phyloP scores from a whole-genome alignment of 2,797 vertebrate species.

The Centroberyx gerrardi region DNA sequence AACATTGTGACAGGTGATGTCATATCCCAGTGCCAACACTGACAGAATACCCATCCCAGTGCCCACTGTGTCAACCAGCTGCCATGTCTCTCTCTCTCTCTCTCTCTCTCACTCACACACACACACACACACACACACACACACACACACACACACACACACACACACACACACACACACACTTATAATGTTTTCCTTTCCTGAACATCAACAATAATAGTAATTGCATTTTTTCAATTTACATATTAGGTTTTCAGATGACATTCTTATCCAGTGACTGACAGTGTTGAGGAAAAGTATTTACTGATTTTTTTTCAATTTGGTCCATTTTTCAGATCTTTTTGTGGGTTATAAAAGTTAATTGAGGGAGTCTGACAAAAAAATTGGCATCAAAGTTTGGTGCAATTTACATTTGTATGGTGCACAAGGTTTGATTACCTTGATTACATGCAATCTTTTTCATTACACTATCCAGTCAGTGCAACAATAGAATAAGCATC shows the following conservation, averaged over 20 bases:
- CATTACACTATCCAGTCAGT: no score
- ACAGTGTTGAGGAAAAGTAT: no score
- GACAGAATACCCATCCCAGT: constrained; percentile 62
- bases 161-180: constrained; percentile 10
- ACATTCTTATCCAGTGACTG: no score
- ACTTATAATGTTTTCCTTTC: background rate
- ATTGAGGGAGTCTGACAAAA: background rate
- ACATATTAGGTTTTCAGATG: no score
- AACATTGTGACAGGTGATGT: constrained; percentile 83
- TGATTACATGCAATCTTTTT: background rate
- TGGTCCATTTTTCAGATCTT: background rate
- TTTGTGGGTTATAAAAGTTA: background rate
- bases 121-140: background rate
- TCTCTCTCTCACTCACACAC: background rate
- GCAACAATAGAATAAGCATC: no score
- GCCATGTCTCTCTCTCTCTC: constrained; percentile 51
- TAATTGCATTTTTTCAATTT: no score
- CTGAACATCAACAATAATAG: no score
- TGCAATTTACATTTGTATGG: constrained; percentile 1
- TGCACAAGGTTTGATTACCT: background rate
- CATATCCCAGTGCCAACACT: constrained; percentile 69
- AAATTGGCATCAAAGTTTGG: background rate
- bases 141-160: constrained; percentile 5
- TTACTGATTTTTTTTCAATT: no score
- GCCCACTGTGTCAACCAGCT: constrained; percentile 80